Conservation (phyloP, 1,140 invertebrate species). For the Pantala flavescens region DNA sequence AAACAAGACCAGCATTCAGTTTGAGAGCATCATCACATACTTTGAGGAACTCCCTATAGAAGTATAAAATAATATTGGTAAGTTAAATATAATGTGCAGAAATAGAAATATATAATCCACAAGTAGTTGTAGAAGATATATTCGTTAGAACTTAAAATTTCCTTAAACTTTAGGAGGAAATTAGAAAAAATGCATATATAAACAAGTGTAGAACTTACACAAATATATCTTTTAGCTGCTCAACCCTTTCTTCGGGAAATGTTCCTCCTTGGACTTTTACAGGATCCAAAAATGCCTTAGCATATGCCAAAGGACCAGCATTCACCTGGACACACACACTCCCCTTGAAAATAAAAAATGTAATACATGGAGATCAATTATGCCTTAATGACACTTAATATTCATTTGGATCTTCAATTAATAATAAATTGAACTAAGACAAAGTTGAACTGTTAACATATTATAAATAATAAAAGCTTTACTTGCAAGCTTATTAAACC, state of each 20-base stretch:
- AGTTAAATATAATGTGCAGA: slow-evolving; percentile 6
- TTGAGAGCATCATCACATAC: slow-evolving; percentile 78
- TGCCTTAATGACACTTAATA: not conserved
- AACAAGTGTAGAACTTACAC: slow-evolving; percentile 49
- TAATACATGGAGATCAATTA: not conserved
- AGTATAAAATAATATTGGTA: slow-evolving; percentile 23
- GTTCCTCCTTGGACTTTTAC: slow-evolving; percentile 39
- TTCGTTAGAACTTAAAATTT: not conserved
- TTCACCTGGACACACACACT: slow-evolving; percentile 85
- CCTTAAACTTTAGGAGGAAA: not conserved
- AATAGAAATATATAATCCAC: not conserved
- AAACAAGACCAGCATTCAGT: slow-evolving; percentile 74
- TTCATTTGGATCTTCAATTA: not conserved
- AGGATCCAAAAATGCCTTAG: slow-evolving; percentile 75
- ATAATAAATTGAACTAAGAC: not conserved
- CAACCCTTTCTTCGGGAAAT: slow-evolving; percentile 70
- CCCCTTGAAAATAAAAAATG: slow-evolving; percentile 29
- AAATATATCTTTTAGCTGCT: slow-evolving; percentile 74
- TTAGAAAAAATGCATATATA: not conserved
- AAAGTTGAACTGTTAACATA: not conserved
- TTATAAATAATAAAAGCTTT: not conserved
- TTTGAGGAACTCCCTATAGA: slow-evolving; percentile 68
- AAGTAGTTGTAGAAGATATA: not conserved
- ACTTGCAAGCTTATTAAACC: too few relatives aligned
- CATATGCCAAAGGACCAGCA: slow-evolving; percentile 89